Conservation (phyloP, 1,140 invertebrate genomes). For the Myzus persicae region DNA sequence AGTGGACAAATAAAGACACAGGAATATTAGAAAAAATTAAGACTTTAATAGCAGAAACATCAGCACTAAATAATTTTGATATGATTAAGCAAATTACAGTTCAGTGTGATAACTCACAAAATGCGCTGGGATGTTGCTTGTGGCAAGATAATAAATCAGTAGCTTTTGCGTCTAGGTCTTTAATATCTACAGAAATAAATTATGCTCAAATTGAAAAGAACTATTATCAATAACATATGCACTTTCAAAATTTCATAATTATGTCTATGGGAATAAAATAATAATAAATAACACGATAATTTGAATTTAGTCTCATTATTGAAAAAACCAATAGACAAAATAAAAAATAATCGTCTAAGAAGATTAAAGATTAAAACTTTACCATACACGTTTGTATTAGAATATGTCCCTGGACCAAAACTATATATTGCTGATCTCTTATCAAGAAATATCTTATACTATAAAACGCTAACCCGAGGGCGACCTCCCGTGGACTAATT, state of each 20-base stretch:
- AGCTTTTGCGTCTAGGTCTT: neutral
- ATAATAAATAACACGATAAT: neutral
- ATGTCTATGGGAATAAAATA: too few relatives aligned
- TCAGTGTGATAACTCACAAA: neutral
- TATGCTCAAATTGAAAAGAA: too few relatives aligned
- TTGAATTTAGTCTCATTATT: neutral
- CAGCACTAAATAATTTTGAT: constrained; percentile 60
- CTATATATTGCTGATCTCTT: too few relatives aligned
- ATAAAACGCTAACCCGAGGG: too few relatives aligned
- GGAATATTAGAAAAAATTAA: constrained; percentile 61
- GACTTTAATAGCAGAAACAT: constrained; percentile 61
- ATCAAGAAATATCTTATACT: neutral
- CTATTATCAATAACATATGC: too few relatives aligned
- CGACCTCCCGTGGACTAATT: too few relatives aligned
- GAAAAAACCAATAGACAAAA: neutral
- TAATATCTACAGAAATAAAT: neutral
- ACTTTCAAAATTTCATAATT: too few relatives aligned
- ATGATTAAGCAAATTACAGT: neutral
- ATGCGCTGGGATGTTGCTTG: neutral
- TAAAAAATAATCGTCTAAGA: constrained; percentile 2
- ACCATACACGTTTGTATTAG: too few relatives aligned
- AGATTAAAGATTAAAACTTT: neutral
- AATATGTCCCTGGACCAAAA: too few relatives aligned
- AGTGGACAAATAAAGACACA: too few relatives aligned
- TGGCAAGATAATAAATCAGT: neutral